phyloP scores from a whole-genome alignment of 2,113 vertebrate species.

The Ceyx margarethae region DNA sequence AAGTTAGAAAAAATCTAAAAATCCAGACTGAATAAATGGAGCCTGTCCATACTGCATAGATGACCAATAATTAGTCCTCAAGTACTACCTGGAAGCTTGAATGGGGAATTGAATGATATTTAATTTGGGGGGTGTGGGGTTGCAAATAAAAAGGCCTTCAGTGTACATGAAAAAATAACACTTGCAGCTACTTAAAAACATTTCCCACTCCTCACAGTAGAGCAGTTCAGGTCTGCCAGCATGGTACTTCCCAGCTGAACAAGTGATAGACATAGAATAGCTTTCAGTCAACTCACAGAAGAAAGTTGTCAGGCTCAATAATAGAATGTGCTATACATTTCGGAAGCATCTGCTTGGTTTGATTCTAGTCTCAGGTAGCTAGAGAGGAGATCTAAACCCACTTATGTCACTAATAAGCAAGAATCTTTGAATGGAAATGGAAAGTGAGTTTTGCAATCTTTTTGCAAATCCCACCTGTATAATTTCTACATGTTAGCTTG shows the following conservation, averaged over 20 bases:
- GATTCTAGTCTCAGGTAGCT: not conserved
- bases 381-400: not conserved
- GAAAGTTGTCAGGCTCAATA: not conserved
- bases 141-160: not conserved
- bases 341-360: not conserved
- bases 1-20: not conserved
- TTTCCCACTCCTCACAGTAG: not conserved
- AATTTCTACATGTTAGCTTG: not conserved
- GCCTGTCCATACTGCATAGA: not conserved
- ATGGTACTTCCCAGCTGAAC: not conserved
- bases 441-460: not conserved
- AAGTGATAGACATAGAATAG: not conserved
- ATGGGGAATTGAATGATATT: not conserved
- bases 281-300: not conserved
- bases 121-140: not conserved
- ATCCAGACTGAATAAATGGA: not conserved
- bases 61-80: not conserved
- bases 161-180: not conserved
- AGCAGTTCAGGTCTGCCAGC: constrained; percentile 20
- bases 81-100: not conserved
- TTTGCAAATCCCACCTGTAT: not conserved
- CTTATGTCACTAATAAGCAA: not conserved
- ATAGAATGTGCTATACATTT: not conserved
- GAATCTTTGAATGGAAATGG: not conserved
- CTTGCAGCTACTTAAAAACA: not conserved